Evolutionary conservation across 2,888 invertebrate species (phyloP), one percentile per base, ranked within the genome.

Genomic region (Lepidocyrtoides sp.): DNA sequence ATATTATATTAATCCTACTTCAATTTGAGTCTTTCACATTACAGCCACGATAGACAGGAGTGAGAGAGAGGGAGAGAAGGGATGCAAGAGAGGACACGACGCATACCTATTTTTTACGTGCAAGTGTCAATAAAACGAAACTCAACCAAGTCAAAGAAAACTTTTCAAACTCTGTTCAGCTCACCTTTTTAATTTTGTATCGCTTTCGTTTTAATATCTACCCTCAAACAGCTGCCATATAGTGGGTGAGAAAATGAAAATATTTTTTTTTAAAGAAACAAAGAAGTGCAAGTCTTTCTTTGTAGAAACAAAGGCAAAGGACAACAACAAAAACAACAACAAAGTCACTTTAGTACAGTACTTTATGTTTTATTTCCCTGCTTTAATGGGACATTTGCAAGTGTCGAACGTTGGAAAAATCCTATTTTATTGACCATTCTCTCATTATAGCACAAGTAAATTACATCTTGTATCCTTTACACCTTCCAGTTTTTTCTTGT

Each of bases 311-410:
- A 69, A 41, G 20, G 69, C 17, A 41, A 20, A 69, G 2, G 36
- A 26, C 69, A 41, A 41, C n/a, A n/a, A n/a, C n/a, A n/a, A n/a
- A n/a, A n/a, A n/a, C n/a, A n/a, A n/a, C n/a, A n/a, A n/a, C 36
- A 36, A 17, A 69, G 20, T 20, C 41, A 66, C 41, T 69, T 41
- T 41, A 20, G 69, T n/a, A n/a, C 10, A 69, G 41, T 69, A 69
- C 69, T 41, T n/a, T 51, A 54, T 79, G 17, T 79, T 79, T 79
- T 26, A 79, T 82, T 82, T 23, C 60, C n/a, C 17, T 41, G n/a
- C 44, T 66, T 83, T 48, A 83, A 66, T 83, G 83, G 83, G 63
- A 48, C 83, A 83, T 44, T 83, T 26, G 20, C 63, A 83, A 66
- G 44, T 83, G 66, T 44, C 29, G 51, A 63, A 17, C 51, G 66